phyloP scores from a whole-genome alignment of 2,113 vertebrate species.

The Mystacornis crossleyi region DNA sequence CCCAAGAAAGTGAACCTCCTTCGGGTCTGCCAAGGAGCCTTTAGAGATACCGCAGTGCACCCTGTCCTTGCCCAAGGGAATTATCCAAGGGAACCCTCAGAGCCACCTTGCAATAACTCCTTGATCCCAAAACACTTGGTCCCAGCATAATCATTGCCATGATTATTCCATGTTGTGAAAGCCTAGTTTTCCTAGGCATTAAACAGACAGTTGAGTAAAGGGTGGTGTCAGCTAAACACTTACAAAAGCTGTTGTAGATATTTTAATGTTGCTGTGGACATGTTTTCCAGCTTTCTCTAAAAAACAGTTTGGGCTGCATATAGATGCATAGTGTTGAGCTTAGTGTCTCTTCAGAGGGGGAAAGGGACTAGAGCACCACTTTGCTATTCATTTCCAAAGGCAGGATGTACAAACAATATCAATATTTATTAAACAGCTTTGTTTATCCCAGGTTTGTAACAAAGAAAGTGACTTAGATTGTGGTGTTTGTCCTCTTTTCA shows the following conservation, averaged over 20 bases:
- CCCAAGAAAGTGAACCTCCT: background rate
- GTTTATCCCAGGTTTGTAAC: conserved; percentile 53
- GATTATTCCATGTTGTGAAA: background rate
- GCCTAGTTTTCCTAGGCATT: background rate
- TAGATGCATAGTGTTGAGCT: background rate
- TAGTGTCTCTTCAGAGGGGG: background rate
- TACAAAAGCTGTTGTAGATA: background rate
- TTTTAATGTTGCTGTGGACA: background rate
- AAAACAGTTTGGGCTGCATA: background rate
- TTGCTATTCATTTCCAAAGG: conserved; percentile 12
- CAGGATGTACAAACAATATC: conserved; percentile 53
- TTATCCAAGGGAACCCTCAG: background rate
- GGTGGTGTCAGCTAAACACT: background rate
- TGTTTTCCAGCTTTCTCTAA: background rate
- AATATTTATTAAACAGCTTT: conserved; percentile 60
- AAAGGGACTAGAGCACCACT: background rate
- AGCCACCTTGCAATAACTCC: background rate
- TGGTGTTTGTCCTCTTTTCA: conserved; percentile 37
- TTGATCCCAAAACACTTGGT: background rate
- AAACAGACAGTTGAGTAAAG: background rate
- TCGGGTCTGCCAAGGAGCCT: background rate
- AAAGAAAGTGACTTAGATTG: conserved; percentile 37
- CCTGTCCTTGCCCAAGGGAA: background rate
- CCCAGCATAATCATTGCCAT: background rate
- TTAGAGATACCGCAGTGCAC: background rate